These are phyloP conservation scores for Gavialis gangeticus DNA, from an alignment of 2,113 vertebrate species.

Conservation along the genomic window DNA sequence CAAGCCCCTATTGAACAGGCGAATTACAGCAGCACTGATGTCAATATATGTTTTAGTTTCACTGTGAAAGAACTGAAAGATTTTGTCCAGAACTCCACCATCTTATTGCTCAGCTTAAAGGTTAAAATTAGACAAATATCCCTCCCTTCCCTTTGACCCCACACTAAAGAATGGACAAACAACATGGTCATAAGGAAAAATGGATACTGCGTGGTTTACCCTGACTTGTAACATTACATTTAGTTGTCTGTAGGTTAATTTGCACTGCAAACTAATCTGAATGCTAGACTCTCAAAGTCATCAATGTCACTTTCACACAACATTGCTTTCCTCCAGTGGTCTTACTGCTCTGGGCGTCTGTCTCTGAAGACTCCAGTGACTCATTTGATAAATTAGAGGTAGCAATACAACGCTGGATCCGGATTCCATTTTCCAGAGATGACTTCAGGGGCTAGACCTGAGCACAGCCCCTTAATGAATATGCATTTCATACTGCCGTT, in stretches of 20 bases:
- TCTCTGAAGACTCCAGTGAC: neutral
- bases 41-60: slow-evolving; percentile 26
- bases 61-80: slow-evolving; percentile 36
- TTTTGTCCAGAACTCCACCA: slow-evolving; percentile 14
- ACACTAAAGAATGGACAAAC: neutral
- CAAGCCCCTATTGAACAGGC: neutral
- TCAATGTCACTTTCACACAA: neutral
- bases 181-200: neutral
- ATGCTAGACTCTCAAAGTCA: neutral
- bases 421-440: neutral
- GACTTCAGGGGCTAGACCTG: neutral
- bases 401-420: neutral
- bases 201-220: neutral
- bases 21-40: neutral
- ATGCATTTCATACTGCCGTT: neutral
- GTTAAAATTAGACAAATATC: neutral
- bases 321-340: neutral
- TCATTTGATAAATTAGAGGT: neutral
- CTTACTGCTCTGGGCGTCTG: neutral
- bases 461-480: neutral
- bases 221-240: neutral
- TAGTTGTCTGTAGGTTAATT: neutral
- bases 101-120: neutral
- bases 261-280: neutral
- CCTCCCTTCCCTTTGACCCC: neutral